Conservation (phyloP, 2,797 vertebrate species). For the Muscicapa comitata region DNA sequence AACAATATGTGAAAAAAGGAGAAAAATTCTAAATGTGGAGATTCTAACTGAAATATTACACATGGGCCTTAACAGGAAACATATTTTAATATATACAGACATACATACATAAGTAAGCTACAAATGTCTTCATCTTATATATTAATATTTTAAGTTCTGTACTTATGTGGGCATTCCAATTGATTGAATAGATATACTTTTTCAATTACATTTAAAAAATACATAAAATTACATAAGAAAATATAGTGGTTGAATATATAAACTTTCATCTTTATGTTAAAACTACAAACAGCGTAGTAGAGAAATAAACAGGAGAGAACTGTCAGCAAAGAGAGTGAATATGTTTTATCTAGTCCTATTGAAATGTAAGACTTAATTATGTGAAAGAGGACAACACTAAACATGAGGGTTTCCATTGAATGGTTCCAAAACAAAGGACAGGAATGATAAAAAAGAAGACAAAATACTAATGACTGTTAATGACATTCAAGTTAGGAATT, state of each 20-base stretch:
- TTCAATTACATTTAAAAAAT: background rate
- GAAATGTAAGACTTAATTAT: background rate
- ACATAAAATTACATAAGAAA: too few species aligned
- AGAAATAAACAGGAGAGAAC: background rate
- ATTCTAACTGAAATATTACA: background rate
- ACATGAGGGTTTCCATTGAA: background rate
- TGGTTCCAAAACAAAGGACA: background rate
- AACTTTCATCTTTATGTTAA: background rate
- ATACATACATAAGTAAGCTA: accelerated
- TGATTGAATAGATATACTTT: background rate
- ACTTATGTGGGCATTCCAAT: background rate
- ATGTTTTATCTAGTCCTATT: background rate
- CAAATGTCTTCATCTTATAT: background rate
- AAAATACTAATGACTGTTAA: background rate
- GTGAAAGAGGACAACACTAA: background rate
- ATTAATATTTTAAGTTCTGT: background rate
- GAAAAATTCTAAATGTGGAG: background rate
- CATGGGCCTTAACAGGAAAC: background rate
- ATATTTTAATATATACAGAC: background rate
- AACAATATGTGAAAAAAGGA: background rate
- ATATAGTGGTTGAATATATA: background rate
- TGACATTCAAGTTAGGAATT: background rate
- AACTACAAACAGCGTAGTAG: background rate
- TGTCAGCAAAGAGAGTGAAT: background rate
- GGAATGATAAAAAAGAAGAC: background rate